Base-by-base conservation (phyloP, 2,888 invertebrate genomes). In the Dicyrtomina minuta region DNA sequence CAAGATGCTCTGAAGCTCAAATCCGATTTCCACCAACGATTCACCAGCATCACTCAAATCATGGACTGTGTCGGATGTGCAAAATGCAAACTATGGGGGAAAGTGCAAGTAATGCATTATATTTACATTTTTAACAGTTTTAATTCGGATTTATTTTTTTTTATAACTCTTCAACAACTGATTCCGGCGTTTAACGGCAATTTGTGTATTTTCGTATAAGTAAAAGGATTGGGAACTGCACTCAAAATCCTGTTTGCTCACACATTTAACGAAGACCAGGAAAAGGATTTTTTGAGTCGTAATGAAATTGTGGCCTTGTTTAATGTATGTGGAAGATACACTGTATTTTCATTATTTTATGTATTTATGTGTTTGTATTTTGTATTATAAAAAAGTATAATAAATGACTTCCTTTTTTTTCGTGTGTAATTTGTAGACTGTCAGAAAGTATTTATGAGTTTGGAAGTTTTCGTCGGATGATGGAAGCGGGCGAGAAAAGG, bases 51-150 rank as follows among this genome's bases (percentile, higher is more conserved):
- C 77, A 95, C 97, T 0, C 86, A 91, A 68, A 99, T 99, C 72
- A 99, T 99, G 99, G 99, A 99, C 82, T 99, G 98, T 82, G 98
- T 99, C 27, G 98, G 97, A 5, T 99, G 99, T 82, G 98, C 99
- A 80, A 99, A 99, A 83, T 99, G 99, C 82, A 92, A 93, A 81
- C 84, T 99, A 6, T 99, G 99, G 99, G 99, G 99, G 1, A 99
- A 99, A 84, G 83, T 97, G 74, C 92, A 90, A 84, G 86, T 86
- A 80, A 74, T 68, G n/a, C n/a, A n/a, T n/a, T n/a, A n/a, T n/a
- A n/a, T n/a, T n/a, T n/a, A n/a, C n/a, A n/a, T n/a, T n/a, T n/a
- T n/a, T n/a, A n/a, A n/a, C n/a, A n/a, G n/a, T n/a, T n/a, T n/a
- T n/a, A n/a, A n/a, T n/a, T n/a, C n/a, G n/a, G n/a, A n/a, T n/a